Conservation (phyloP, 2,797 vertebrate species). For the Diceros bicornis region DNA sequence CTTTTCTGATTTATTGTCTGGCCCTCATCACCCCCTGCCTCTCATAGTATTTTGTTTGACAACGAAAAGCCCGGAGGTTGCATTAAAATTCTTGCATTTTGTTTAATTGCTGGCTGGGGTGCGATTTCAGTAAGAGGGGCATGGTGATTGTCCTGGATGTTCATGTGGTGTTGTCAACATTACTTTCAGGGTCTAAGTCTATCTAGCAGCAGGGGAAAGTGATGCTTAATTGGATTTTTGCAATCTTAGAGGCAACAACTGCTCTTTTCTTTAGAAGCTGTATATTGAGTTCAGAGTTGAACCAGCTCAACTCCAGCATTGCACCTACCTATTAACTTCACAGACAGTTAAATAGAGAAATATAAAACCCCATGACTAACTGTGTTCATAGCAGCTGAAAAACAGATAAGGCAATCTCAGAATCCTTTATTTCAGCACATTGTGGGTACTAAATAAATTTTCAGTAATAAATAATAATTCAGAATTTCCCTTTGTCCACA, state of each 20-base stretch:
- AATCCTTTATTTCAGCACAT: conserved; percentile 65
- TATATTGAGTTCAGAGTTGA: conserved; percentile 81
- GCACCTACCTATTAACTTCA: conserved; percentile 81
- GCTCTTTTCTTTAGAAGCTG: conserved; percentile 79
- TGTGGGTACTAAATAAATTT: conserved; percentile 48
- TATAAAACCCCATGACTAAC: conserved; percentile 68
- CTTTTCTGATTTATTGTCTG: conserved; percentile 66
- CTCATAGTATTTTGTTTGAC: conserved; percentile 73
- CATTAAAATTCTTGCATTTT: conserved; percentile 63
- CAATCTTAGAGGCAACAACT: conserved; percentile 72
- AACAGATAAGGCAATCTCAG: conserved; percentile 63
- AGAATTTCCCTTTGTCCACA: conserved; percentile 35
- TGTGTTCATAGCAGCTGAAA: conserved; percentile 68
- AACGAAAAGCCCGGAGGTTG: conserved; percentile 63
- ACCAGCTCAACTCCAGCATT: conserved; percentile 56
- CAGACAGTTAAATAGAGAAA: conserved; percentile 79
- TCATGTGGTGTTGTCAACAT: conserved; percentile 65
- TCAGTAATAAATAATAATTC: conserved; percentile 62
- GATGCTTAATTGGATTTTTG: conserved; percentile 85
- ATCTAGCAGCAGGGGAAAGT: conserved; percentile 80
- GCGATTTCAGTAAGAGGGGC: conserved; percentile 75
- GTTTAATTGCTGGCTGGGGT: conserved; percentile 68
- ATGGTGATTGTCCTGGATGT: conserved; percentile 62
- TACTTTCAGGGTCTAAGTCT: conserved; percentile 73
- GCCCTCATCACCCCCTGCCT: conserved; percentile 50